Percentiles rank a stretch among this genome's conserved stretches.
These are phyloP conservation scores for Acestrorhynchus altus DNA, from an alignment of 2,797 vertebrate genomes.

Conservation along the genomic window DNA sequence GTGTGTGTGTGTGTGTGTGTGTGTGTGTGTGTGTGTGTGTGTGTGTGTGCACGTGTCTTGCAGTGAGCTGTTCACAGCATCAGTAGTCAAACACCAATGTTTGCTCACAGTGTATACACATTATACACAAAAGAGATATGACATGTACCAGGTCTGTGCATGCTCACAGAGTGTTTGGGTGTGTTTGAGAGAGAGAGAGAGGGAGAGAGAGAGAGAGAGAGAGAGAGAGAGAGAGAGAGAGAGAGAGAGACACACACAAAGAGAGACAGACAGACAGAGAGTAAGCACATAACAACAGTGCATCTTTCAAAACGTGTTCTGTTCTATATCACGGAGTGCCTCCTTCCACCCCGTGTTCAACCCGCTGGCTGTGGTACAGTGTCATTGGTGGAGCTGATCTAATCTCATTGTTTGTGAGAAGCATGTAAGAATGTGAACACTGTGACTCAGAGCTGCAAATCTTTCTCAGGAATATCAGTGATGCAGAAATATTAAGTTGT, in stretches of 20 bases:
- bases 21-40: not conserved
- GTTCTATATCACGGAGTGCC: not conserved
- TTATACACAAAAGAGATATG: conserved; percentile 21
- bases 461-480: not conserved
- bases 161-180: conserved; percentile 4
- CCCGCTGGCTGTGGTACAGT: not conserved
- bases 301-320: conserved; percentile 2
- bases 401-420: not conserved
- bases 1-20: not conserved
- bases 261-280: too few species aligned
- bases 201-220: not conserved
- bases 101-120: conserved; percentile 13
- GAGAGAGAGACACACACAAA: too few species aligned
- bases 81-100: conserved; percentile 4
- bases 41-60: not conserved
- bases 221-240: not conserved
- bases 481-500: not conserved
- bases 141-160: conserved; percentile 6
- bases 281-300: not conserved
- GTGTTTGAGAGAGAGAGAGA: not conserved
- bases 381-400: conserved; percentile 8
- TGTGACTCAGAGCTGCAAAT: conserved; percentile 2
- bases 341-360: not conserved
- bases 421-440: not conserved
- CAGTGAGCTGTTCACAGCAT: not conserved